These are phyloP conservation scores for Myiotriccus ornatus DNA, from an alignment of 2,797 vertebrate genomes.

Conservation along the genomic window DNA sequence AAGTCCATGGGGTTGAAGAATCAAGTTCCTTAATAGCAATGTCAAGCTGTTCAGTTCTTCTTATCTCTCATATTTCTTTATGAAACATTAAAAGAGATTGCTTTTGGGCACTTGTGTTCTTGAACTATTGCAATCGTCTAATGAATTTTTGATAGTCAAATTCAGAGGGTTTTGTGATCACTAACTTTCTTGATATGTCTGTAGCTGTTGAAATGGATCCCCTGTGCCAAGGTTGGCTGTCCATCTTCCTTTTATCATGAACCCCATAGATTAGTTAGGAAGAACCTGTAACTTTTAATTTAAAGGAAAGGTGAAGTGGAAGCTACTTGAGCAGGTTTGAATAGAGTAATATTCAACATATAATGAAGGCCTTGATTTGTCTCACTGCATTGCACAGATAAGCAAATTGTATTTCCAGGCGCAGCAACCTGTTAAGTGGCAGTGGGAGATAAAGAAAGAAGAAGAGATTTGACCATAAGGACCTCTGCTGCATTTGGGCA, in stretches of 20 bases:
- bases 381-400: constrained; percentile 44
- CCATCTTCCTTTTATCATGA: constrained; percentile 36
- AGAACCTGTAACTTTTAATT: constrained; percentile 45
- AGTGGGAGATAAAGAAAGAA: neutral
- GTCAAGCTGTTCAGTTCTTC: constrained; percentile 32
- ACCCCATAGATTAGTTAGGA: neutral
- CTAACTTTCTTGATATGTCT: constrained; percentile 17
- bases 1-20: constrained; percentile 9
- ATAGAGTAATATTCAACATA: constrained; percentile 10
- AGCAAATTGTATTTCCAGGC: constrained; percentile 54
- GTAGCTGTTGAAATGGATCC: constrained; percentile 38
- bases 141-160: constrained; percentile 60
- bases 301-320: constrained; percentile 32
- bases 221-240: constrained; percentile 18
- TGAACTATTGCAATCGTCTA: constrained; percentile 39
- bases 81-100: constrained; percentile 53
- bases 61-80: constrained; percentile 51
- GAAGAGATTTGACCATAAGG: neutral
- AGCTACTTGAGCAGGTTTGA: constrained; percentile 22
- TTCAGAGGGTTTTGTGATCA: constrained; percentile 46
- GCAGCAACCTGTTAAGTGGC: neutral
- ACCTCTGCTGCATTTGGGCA: neutral
- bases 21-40: constrained; percentile 41
- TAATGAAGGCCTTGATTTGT: constrained; percentile 38
- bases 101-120: constrained; percentile 61